Base-by-base conservation (phyloP, 2,888 invertebrate genomes). In the Drosophila multiciliata region DNA sequence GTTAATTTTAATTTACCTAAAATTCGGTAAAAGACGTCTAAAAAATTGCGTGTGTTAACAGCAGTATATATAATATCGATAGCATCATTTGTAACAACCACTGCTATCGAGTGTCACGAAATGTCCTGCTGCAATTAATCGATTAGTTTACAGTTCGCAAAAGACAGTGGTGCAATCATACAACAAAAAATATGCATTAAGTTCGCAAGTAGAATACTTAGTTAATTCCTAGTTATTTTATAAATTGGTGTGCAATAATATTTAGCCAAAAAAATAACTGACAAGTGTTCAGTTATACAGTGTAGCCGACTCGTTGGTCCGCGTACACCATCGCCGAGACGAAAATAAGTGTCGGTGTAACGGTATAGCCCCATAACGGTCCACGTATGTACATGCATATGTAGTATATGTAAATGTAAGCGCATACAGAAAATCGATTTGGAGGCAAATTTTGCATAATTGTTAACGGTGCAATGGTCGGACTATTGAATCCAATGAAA, bases 401-500 rank as follows among this genome's bases (percentile, higher is more conserved):
- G 54, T 52, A 55, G 38, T 55, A 75, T 42, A 75, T 66, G 66
- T 72, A 59, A 62, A 62, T 69, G 55, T 66, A 65, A 54, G 55
- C 58, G 65, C 64, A 74, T 78, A 81, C 61, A 67, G 72, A 81
- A 86, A 79, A 87, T 87, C 87, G 87, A 87, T 90, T 87, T 54
- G 53, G 63, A 32, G 20, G 55, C 66, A 67, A 53, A 62, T 66
- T 66, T 80, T 66, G 66, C 60, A 65, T 40, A 29, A 77, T 40
- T 17, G 60, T 57, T 67, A 71, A 23, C 63, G 33, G 32, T 63
- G 67, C 73, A 45, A 92, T 92, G 92, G 92, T 93, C 81, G 92
- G 93, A 48, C 82, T 93, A 69, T 84, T 93, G 59, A 92, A 93
- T 90, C 93, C 93, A 36, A 77, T 91, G 40, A 92, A 93, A 89